Conservation (phyloP, 23 tunicate species). For the Ascidia mentula region DNA sequence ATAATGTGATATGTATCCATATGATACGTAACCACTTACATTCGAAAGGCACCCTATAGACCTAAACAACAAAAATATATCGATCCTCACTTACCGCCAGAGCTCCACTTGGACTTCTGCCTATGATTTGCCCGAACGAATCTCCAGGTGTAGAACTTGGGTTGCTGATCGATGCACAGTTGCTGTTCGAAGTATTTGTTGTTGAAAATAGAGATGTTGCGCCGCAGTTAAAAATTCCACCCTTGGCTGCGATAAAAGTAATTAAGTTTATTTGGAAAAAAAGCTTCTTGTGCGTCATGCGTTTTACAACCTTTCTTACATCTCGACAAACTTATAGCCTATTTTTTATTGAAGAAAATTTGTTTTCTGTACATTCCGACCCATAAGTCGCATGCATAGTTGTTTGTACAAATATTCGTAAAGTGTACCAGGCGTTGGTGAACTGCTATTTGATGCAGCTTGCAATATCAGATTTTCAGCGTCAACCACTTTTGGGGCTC, state of each 20-base stretch:
- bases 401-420: too few species aligned
- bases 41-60: too few species aligned
- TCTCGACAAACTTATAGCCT: too few species aligned
- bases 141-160: constrained; percentile 21
- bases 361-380: too few species aligned
- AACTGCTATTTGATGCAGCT: not conserved
- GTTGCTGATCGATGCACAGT: constrained; percentile 13
- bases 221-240: not conserved
- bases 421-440: too few species aligned
- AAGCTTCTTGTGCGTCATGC: too few species aligned
- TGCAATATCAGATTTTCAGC: not conserved
- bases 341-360: too few species aligned
- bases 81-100: not conserved
- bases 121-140: constrained; percentile 12
- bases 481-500: not conserved
- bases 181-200: not conserved
- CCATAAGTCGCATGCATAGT: too few species aligned
- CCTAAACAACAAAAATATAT: not conserved
- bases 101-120: not conserved
- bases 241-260: not conserved
- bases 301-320: too few species aligned
- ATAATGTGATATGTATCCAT: too few species aligned
- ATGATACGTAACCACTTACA: too few species aligned
- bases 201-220: not conserved
- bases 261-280: too few species aligned